phyloP scores from a whole-genome alignment of 1,140 invertebrate genomes.

The Aphaenogaster rudis region DNA sequence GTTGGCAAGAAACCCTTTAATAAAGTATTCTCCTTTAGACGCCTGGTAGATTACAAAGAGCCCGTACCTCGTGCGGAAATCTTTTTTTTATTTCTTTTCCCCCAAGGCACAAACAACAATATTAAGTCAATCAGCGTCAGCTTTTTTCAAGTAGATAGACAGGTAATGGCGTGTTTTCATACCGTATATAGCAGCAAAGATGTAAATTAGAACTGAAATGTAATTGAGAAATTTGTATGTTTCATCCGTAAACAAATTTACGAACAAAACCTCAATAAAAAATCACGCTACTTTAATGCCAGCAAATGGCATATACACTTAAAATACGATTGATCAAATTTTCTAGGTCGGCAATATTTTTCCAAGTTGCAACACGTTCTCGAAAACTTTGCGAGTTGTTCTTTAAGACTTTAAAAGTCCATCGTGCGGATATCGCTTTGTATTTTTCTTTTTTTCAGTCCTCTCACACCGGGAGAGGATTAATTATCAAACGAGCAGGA shows the following conservation, averaged over 20 bases:
- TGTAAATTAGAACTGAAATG: conserved; percentile 15
- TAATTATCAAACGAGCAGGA: conserved; percentile 36
- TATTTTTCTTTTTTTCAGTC: not conserved
- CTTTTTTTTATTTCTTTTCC: not conserved
- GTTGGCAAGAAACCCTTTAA: conserved; percentile 26
- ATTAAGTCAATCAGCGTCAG: conserved; percentile 41
- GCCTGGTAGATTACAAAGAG: conserved; percentile 24
- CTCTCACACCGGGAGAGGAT: not conserved
- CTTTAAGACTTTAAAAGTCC: conserved; percentile 18
- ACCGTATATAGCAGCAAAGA: not conserved
- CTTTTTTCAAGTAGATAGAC: conserved; percentile 3
- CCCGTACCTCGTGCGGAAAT: not conserved
- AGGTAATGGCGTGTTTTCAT: not conserved
- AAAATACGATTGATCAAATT: conserved; percentile 12
- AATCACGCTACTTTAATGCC: not conserved
- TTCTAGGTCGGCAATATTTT: not conserved
- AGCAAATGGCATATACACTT: not conserved
- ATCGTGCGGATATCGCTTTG: conserved; percentile 3
- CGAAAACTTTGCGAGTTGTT: not conserved
- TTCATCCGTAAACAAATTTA: not conserved
- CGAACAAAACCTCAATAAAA: not conserved
- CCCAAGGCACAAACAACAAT: conserved; percentile 23
- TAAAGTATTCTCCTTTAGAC: conserved; percentile 52
- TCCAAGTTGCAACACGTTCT: not conserved
- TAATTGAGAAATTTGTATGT: not conserved